A percentile compares a stretch with the other conserved stretches of the same genome.
These are phyloP conservation scores for Litocranius walleri DNA, from an alignment of 2,113 vertebrate species.

Conservation along the genomic window DNA sequence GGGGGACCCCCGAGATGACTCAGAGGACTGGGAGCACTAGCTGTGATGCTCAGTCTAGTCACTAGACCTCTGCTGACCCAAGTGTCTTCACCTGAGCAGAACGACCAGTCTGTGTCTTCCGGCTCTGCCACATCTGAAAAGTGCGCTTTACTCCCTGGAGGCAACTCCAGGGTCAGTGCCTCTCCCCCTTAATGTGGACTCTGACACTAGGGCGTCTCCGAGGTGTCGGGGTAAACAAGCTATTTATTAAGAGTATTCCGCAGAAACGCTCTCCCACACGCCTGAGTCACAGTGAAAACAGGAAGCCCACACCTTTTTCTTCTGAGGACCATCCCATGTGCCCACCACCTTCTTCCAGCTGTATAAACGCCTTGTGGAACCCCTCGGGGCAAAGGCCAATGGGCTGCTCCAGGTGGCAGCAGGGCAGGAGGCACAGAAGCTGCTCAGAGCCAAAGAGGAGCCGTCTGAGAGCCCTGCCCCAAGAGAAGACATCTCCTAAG, in stretches of 20 bases:
- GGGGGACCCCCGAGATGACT: not conserved
- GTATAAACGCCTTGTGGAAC: constrained; percentile 33
- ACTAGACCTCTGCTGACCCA: not conserved
- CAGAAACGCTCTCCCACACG: not conserved
- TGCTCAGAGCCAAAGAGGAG: not conserved
- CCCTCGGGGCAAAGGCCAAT: not conserved
- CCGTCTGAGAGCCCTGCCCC: not conserved
- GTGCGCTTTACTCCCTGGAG: not conserved
- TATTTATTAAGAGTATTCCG: not conserved
- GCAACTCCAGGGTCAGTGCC: not conserved
- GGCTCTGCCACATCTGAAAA: not conserved
- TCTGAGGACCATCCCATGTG: not conserved
- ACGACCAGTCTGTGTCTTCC: not conserved
- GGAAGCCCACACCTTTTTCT: constrained; percentile 41
- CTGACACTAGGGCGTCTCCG: not conserved
- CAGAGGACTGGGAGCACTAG: not conserved
- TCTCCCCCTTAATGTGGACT: not conserved
- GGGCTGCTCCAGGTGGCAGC: not conserved
- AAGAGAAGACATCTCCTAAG: not conserved
- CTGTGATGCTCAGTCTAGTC: not conserved
- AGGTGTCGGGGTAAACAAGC: not conserved
- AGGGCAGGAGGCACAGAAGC: not conserved
- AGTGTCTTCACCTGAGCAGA: not conserved
- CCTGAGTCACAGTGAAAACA: constrained; percentile 43
- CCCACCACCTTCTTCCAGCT: constrained; percentile 29